Evolutionary conservation across 2,797 vertebrate genomes (phyloP), one percentile per base, ranked within the genome.

Genomic region (Gambelia wislizenii): DNA sequence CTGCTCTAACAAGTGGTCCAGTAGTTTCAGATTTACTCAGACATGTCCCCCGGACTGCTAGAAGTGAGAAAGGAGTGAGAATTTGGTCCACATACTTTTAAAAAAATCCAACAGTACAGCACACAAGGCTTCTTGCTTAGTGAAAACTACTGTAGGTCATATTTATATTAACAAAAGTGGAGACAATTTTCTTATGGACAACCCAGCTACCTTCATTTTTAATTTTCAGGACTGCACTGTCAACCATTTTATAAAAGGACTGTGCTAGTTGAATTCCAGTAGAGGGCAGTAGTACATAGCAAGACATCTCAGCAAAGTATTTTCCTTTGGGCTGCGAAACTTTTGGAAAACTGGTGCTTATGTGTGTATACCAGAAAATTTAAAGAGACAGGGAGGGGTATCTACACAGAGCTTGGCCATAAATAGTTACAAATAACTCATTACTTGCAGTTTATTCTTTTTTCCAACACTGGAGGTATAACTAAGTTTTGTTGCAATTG

Each of bases 201-300:
- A 47, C 9, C 47, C 42, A 47, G 42, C 42, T 25, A 76, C 2
- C 25, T 75, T 22, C 25, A 14, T 76, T 47, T 36, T 54, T 54
- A 54, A 56, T 52, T 33, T 14, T 33, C 16, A 52, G 27, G 27
- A n/a, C 54, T 56, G 52, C 78, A 36, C 20, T 54, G 52, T 61
- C 69, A 76, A 39, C 52, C 7, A 25, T 77, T 85, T 76, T 44
- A 79, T 67, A 75, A 2, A n/a, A 52, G 20, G 18, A 44, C 78
- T 70, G 49, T 39, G 30, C 52, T 72, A 39, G 9, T 20, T 70
- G 18, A 75, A 77, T 86, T 69, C 84, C 79, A 90, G 59, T 39
- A 90, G 89, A 86, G 49, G 88, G 84, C 84, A 83, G 56, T 89
- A 20, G 61, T 76, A 82, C 70, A 81, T 49, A 76, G 76, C 76